Evolutionary conservation across 1,140 invertebrate species (phyloP), one percentile per base, ranked within the genome.

Genomic region (Philopotamus ludificatus): DNA sequence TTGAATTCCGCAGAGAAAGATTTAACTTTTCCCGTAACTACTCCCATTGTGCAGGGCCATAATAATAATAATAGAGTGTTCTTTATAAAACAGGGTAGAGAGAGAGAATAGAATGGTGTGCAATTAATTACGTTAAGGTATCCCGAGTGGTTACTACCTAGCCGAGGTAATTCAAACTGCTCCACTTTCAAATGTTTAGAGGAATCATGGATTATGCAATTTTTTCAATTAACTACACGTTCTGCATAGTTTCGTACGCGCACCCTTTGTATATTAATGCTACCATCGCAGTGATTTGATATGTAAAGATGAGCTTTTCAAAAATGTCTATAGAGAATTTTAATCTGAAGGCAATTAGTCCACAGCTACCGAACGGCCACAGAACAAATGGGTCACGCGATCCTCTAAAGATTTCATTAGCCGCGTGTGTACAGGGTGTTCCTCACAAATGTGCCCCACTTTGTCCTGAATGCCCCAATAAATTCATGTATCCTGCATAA

Each of bases 401-500:
- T 12, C 23, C 28, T 53, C 10, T 53, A 23, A 25, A 26, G 50
- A 55, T 44, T 58, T 58, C 55, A 58, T 58, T 58, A 58, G 21
- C 42, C 21, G 39, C 45, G 8, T 4, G 4, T 21, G 25, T 26
- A 12, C 8, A 16, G 44, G 28, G 28, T 55, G 10, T 21, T 21
- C 28, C 22, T 49, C 63, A 65, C 53, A 65, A 58, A 49, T 58
- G 63, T 28, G 39, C 44, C 15, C 63, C 39, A 57, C 41, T 65
- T 65, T 57, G 54, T 58, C 63, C 51, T 45, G 63, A 65, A 58
- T 47, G 53, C 45, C 16, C 41, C 61, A 63, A 63, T 63, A 57
- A 55, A 58, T 65, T 65, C 63, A 65, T 65, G 42, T 65, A 49
- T 65, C 51, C 54, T 58, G 53, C 53, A 65, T 65, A 65, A 65